Conservation (phyloP, 2,797 vertebrate species). For the Amphiprion clarkii region DNA sequence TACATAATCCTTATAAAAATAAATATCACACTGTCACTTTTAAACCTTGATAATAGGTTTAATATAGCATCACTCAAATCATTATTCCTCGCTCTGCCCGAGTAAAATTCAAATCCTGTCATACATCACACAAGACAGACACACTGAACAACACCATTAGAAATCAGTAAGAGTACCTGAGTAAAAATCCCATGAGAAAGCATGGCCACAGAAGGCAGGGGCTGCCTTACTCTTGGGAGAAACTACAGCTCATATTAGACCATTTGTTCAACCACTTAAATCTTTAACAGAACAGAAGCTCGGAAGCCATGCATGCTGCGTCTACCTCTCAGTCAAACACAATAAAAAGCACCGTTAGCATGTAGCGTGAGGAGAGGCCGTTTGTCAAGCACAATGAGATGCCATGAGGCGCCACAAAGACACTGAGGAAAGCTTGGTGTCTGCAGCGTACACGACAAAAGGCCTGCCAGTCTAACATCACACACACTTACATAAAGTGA, state of each 20-base stretch:
- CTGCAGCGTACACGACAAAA: conserved; percentile 12
- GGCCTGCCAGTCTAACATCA: conserved; percentile 1
- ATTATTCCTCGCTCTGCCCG: not conserved
- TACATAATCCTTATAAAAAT: not conserved
- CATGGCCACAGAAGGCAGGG: conserved; percentile 85
- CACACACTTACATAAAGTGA: not conserved
- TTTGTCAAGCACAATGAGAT: conserved; percentile 21
- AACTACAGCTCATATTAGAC: conserved; percentile 87
- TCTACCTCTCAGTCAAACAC: conserved; percentile 21
- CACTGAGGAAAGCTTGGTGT: conserved; percentile 22
- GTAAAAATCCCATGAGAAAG: conserved; percentile 88
- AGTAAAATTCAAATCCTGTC: conserved; percentile 16
- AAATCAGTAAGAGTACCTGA: conserved; percentile 83
- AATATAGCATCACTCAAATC: not conserved
- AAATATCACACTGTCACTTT: not conserved
- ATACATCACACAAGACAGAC: conserved; percentile 53
- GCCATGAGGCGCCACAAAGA: conserved; percentile 30
- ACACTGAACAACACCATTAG: conserved; percentile 60
- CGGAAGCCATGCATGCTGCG: conserved; percentile 67
- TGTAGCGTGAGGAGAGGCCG: conserved; percentile 8
- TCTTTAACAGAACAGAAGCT: conserved; percentile 34
- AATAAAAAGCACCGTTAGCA: conserved; percentile 25
- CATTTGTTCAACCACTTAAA: conserved; percentile 69
- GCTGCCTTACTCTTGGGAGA: conserved; percentile 85
- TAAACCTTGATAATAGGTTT: not conserved